These are phyloP conservation scores for Rotaria sp. DNA, from an alignment of 2,888 invertebrate species.

Conservation along the genomic window DNA sequence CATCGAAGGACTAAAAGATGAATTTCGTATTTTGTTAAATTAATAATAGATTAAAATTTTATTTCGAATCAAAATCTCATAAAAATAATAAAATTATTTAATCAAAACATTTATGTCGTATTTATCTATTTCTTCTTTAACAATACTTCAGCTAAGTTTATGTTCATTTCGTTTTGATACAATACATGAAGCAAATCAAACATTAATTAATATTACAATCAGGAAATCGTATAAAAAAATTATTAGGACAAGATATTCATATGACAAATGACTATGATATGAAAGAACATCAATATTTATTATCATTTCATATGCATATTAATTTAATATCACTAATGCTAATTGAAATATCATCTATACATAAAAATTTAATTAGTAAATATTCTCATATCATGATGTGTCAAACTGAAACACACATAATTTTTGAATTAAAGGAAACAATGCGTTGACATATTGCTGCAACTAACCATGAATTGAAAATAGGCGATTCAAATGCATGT, in stretches of 20 bases:
- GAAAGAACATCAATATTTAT: constrained; percentile 73
- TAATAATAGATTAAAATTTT: constrained; percentile 63
- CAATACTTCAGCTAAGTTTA: constrained; percentile 92
- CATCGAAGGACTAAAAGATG: constrained; percentile 79
- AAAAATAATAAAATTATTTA: constrained; percentile 32
- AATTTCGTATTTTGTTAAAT: constrained; percentile 77
- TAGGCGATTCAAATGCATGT: constrained; percentile 92
- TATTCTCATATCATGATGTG: constrained; percentile 95
- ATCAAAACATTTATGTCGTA: constrained; percentile 72
- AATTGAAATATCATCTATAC: constrained; percentile 89
- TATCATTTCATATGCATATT: constrained; percentile 99
- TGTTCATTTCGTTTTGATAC: constrained; percentile 91
- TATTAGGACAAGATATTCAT: constrained; percentile 68
- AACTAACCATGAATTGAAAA: constrained; percentile 93
- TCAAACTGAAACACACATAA: constrained; percentile 81
- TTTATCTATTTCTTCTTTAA: constrained; percentile 88
- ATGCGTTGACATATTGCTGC: constrained; percentile 99
- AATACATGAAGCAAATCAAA: constrained; percentile 92
- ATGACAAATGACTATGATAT: constrained; percentile 56
- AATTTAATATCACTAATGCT: constrained; percentile 98
- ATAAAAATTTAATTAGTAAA: constrained; percentile 85
- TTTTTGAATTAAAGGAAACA: constrained; percentile 84
- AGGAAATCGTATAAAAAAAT: constrained; percentile 91
- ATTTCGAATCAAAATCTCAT: constrained; percentile 47
- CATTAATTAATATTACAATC: constrained; percentile 95